Evolutionary conservation across 2,113 vertebrate genomes (phyloP).

Genomic region (Epinephelus cyanopodus): DNA sequence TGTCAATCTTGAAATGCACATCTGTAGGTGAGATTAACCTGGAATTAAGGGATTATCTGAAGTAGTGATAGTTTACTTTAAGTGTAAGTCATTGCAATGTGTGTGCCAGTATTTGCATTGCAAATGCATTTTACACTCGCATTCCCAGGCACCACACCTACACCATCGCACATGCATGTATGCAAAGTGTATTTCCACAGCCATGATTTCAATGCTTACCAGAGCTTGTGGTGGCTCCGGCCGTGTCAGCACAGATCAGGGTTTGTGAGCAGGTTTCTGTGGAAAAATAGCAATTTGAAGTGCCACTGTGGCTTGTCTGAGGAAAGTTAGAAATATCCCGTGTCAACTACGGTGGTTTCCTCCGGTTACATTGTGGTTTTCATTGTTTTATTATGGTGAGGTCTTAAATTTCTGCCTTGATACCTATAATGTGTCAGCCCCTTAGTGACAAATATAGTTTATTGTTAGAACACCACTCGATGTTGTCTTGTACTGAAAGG

Average conservation of each 20-base stretch:
- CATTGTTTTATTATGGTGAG: not conserved
- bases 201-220: not conserved
- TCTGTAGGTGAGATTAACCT: not conserved
- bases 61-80: not conserved
- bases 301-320: not conserved
- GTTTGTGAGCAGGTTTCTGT: not conserved
- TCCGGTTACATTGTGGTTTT: not conserved
- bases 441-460: not conserved
- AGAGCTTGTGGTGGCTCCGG: not conserved
- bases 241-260: not conserved
- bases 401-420: not conserved
- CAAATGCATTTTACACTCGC: not conserved
- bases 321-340: not conserved
- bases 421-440: not conserved
- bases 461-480: not conserved
- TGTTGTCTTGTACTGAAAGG: not conserved
- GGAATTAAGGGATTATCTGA: not conserved
- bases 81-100: not conserved
- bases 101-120: not conserved
- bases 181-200: slow-evolving; percentile 1
- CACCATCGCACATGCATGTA: not conserved
- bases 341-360: not conserved
- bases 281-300: not conserved
- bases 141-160: not conserved
- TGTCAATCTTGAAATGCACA: not conserved